These are phyloP conservation scores for Agriopis marginaria DNA, from an alignment of 2,888 invertebrate genomes.

Conservation along the genomic window DNA sequence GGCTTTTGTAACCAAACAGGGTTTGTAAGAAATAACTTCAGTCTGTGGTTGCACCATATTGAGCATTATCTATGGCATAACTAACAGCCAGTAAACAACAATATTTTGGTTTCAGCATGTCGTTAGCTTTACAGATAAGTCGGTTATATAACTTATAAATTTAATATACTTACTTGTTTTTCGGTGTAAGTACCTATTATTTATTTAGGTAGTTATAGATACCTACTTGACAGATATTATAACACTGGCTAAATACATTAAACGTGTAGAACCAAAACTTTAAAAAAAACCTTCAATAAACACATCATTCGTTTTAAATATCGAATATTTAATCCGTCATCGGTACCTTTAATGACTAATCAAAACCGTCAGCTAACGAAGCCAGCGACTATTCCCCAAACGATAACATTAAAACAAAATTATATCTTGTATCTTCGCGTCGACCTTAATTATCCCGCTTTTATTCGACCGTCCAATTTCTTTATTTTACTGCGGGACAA, in stretches of 20 bases:
- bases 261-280: background rate
- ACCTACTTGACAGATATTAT: background rate
- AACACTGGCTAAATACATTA: background rate
- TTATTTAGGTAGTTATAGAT: too few relatives aligned
- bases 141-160: too few relatives aligned
- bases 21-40: too few relatives aligned
- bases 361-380: slow-evolving; percentile 36
- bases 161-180: too few relatives aligned
- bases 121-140: too few relatives aligned
- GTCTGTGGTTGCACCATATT: too few relatives aligned
- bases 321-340: slow-evolving; percentile 24
- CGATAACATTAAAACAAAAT: slow-evolving; percentile 75
- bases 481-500: slow-evolving; percentile 83
- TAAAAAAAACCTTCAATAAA: slow-evolving; percentile 7
- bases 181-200: too few relatives aligned
- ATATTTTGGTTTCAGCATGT: too few relatives aligned
- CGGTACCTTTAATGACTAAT: slow-evolving; percentile 21
- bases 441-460: slow-evolving; percentile 75
- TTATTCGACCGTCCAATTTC: slow-evolving; percentile 75
- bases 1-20: too few relatives aligned
- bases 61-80: too few relatives aligned
- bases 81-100: too few relatives aligned
- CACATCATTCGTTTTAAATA: slow-evolving; percentile 25
- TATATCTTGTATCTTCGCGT: slow-evolving; percentile 70
- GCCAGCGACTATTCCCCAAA: slow-evolving; percentile 42